phyloP scores from a whole-genome alignment of 2,888 invertebrate genomes.

The Drosophila mayaguana region DNA sequence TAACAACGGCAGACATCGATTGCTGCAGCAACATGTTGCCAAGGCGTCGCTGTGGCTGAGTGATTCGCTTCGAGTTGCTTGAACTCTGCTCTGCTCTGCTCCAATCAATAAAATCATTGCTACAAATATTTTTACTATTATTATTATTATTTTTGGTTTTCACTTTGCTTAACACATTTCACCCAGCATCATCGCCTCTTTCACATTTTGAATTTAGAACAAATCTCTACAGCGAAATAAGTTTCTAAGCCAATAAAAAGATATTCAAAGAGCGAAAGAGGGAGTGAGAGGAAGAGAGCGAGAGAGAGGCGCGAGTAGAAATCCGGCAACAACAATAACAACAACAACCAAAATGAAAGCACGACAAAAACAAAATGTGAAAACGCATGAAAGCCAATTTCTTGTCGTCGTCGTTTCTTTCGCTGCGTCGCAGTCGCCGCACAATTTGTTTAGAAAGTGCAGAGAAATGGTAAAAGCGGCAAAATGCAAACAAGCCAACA shows the following conservation, averaged over 20 bases:
- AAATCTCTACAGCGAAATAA: conserved; percentile 71
- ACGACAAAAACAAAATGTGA: conserved; percentile 81
- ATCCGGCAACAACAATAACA: conserved; percentile 49
- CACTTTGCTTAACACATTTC: conserved; percentile 66
- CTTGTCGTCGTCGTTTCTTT: conserved; percentile 51
- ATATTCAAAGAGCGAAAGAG: conserved; percentile 43
- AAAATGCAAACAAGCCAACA: conserved; percentile 76
- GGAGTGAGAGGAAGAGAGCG: conserved; percentile 28
- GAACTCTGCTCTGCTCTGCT: conserved; percentile 42
- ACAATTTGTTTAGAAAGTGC: conserved; percentile 83
- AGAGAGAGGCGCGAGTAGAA: conserved; percentile 53
- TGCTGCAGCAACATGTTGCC: conserved; percentile 49
- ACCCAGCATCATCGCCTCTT: conserved; percentile 68
- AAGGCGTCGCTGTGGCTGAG: conserved; percentile 25
- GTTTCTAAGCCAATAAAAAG: conserved; percentile 75
- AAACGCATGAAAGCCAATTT: conserved; percentile 78
- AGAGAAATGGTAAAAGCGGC: conserved; percentile 82
- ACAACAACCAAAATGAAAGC: conserved; percentile 70
- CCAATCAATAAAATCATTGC: conserved; percentile 42
- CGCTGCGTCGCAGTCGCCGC: conserved; percentile 59
- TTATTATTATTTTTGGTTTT: conserved; percentile 45
- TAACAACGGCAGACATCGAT: conserved; percentile 26
- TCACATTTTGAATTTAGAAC: conserved; percentile 78
- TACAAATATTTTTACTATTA: conserved; percentile 29
- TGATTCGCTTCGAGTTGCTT: conserved; percentile 30